Conservation (phyloP, 2,797 vertebrate species). For the Enteromius fasciolatus region DNA sequence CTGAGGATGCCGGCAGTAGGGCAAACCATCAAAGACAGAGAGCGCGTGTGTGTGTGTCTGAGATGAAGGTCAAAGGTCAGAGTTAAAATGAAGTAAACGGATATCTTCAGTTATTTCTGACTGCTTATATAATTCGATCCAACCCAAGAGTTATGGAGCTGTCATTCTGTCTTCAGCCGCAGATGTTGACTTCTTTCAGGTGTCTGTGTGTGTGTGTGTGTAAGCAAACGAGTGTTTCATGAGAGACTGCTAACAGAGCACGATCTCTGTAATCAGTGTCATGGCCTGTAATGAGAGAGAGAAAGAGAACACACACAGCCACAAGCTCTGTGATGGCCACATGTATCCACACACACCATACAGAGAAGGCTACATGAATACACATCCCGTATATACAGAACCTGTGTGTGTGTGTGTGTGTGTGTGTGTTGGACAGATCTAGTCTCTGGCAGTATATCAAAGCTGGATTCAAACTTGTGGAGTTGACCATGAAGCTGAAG, state of each 20-base stretch:
- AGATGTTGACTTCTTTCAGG: slow-evolving; percentile 17
- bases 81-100: slow-evolving; percentile 25
- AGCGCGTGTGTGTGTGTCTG: not conserved
- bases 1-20: not conserved
- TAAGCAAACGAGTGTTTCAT: slow-evolving; percentile 35
- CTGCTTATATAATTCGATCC: slow-evolving; percentile 38
- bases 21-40: slow-evolving; percentile 5
- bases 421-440: not conserved
- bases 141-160: slow-evolving; percentile 29
- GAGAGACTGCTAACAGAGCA: too few species aligned
- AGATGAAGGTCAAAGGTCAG: slow-evolving; percentile 21
- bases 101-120: slow-evolving; percentile 35
- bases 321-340: not conserved
- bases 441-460: not conserved
- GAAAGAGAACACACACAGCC: slow-evolving; percentile 1
- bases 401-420: not conserved
- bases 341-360: not conserved
- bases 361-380: not conserved
- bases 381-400: not conserved
- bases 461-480: not conserved
- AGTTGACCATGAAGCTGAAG: slow-evolving; percentile 6
- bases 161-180: not conserved
- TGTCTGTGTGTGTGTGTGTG: slow-evolving; percentile 23
- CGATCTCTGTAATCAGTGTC: slow-evolving; percentile 44
- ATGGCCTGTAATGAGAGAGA: slow-evolving; percentile 13